Percentiles rank a stretch among this genome's conserved stretches.
Evolutionary conservation across 2,113 vertebrate species (phyloP).

Genomic region (Mionectes macconnelli): DNA sequence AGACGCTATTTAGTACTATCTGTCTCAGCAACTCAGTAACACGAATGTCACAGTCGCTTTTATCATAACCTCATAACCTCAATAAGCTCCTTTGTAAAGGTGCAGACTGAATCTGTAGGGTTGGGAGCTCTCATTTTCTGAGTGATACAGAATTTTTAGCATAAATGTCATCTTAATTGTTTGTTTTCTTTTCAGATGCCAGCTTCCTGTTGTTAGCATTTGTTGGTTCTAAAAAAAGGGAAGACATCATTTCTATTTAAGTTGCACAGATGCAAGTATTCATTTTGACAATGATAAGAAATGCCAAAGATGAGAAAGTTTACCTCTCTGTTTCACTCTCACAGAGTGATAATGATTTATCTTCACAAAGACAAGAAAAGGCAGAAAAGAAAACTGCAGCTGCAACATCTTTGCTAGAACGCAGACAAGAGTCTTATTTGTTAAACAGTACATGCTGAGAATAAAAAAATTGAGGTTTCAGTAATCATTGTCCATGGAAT

Average conservation of each 20-base stretch:
- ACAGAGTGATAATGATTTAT: slow-evolving; percentile 35
- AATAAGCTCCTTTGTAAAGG: not conserved
- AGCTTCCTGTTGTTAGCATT: not conserved
- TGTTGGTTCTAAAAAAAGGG: not conserved
- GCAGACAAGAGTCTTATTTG: slow-evolving; percentile 19
- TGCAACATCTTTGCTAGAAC: slow-evolving; percentile 44
- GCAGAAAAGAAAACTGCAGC: slow-evolving; percentile 41
- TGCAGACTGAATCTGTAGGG: not conserved
- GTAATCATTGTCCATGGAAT: not conserved
- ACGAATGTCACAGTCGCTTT: not conserved
- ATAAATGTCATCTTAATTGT: not conserved
- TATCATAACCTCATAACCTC: not conserved
- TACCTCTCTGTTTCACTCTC: slow-evolving; percentile 33
- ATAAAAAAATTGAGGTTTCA: slow-evolving; percentile 35
- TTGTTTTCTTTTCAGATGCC: slow-evolving; percentile 8
- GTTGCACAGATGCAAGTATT: slow-evolving; percentile 21
- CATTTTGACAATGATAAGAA: slow-evolving; percentile 52
- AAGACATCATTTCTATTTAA: slow-evolving; percentile 22
- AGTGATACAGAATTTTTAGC: not conserved
- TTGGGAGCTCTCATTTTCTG: not conserved
- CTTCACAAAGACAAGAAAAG: slow-evolving; percentile 36
- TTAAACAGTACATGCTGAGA: slow-evolving; percentile 37
- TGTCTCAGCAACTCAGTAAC: not conserved
- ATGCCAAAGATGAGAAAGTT: not conserved
- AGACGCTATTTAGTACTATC: not conserved